These are phyloP conservation scores for Cyprinella venusta DNA, from an alignment of 2,797 vertebrate genomes.

Conservation along the genomic window DNA sequence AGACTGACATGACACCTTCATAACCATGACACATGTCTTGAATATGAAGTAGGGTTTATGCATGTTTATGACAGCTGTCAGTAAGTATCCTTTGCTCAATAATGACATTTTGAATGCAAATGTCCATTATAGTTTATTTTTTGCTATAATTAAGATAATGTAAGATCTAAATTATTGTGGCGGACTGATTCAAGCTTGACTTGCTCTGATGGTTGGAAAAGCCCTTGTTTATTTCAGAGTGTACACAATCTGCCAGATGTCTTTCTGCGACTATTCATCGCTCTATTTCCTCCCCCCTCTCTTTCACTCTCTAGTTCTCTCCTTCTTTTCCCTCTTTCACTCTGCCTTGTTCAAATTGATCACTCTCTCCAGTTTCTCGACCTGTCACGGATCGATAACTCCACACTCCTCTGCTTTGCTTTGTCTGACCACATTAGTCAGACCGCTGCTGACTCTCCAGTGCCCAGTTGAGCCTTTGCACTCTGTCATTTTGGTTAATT, in stretches of 20 bases:
- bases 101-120: too few relatives aligned
- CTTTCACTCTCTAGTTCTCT: not conserved
- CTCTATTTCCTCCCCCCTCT: not conserved
- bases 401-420: constrained; percentile 51
- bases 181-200: not conserved
- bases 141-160: not conserved
- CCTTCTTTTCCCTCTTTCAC: constrained; percentile 14
- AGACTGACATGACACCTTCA: too few relatives aligned
- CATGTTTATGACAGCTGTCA: too few relatives aligned
- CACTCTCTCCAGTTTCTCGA: constrained; percentile 37
- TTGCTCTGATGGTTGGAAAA: constrained; percentile 15
- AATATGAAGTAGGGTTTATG: too few relatives aligned
- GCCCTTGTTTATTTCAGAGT: constrained; percentile 8
- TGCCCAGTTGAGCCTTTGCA: constrained; percentile 11
- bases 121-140: not conserved
- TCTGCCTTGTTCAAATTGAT: constrained; percentile 51
- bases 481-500: constrained; percentile 26
- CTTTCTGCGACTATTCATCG: constrained; percentile 26
- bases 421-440: constrained; percentile 48
- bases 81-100: too few relatives aligned
- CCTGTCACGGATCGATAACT: constrained; percentile 55
- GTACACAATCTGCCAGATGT: constrained; percentile 25
- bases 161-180: not conserved
- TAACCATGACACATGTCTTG: too few relatives aligned
- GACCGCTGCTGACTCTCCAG: constrained; percentile 17